Percentiles rank a stretch among this genome's conserved stretches.
Conservation (phyloP, 2,797 vertebrate genomes). For the Pachyuromys duprasi region DNA sequence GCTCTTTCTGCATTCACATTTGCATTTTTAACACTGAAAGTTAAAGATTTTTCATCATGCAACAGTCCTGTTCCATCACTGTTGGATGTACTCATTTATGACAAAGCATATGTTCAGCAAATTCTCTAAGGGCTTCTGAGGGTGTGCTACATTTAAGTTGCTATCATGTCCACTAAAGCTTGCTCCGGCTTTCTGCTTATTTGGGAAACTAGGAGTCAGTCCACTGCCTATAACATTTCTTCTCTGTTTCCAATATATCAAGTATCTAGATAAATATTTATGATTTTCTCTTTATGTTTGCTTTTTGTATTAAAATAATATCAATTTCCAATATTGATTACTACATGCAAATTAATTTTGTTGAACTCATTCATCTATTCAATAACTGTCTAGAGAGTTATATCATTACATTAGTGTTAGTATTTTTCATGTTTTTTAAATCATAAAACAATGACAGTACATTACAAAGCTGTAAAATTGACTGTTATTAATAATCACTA, state of each 20-base stretch:
- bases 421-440: background rate
- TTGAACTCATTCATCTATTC: background rate
- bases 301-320: background rate
- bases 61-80: background rate
- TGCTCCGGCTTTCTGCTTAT: background rate
- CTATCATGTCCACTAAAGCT: background rate
- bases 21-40: background rate
- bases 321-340: background rate
- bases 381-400: background rate
- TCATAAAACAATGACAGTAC: background rate
- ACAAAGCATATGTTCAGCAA: background rate
- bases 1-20: too few relatives aligned
- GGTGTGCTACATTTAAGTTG: background rate
- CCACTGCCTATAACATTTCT: rapidly evolving
- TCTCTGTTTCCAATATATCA: background rate
- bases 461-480: background rate
- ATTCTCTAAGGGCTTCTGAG: background rate
- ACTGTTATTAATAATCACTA: background rate
- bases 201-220: background rate
- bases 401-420: background rate
- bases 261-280: background rate
- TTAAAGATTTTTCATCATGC: background rate
- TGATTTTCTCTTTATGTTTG: background rate
- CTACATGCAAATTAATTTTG: background rate
- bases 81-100: background rate